Evolutionary conservation across 2,113 vertebrate species (phyloP), one percentile per base, ranked within the genome.

Genomic region (Spilogale gracilis): DNA sequence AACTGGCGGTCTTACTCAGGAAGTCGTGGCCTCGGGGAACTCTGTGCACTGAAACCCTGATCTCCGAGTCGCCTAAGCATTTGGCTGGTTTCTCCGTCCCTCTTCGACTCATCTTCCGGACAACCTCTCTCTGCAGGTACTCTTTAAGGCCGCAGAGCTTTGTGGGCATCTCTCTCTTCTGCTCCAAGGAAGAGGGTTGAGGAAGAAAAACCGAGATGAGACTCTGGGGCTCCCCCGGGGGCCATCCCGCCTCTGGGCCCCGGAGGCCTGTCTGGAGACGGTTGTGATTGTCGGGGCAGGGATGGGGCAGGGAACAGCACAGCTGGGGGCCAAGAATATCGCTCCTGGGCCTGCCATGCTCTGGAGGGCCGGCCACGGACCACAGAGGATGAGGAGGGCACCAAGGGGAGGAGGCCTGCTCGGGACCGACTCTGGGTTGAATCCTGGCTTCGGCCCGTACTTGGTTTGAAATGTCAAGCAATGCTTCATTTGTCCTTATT

Each of bases 201-300:
- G 78, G 11, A 61, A 89, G 71, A 45, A 32, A 76, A 60, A n/a
- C 45, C 32, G 9, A 25, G 71, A 9, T 1, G 12, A 65, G 25
- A n/a, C 50, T n/a, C n/a, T 2, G 2, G 18, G 23, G 9, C 8
- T 27, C 14, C 3, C 6, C 13, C 6, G 1, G 16, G 65, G 32
- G 23, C 16, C 23, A 1, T 73, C 30, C 38, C 73, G 85, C 21
- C 50, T 18, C 58, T 38, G 6, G 2, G 67, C 3, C 9, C 25
- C 4, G 10, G 1, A 60, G 58, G 23, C 16, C 16, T 27, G 23
- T 73, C 65, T 25, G 21, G 43, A 63, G 60, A 18, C 14, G 0
- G 6, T 56, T 23, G 10, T 48, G 43, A 13, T 25, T n/a, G 20
- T 78, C 43, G 5, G 2, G 0, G 43, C 43, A 13, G 43, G 67